phyloP scores from a whole-genome alignment of 2,888 invertebrate species.

The Troilus luridus region DNA sequence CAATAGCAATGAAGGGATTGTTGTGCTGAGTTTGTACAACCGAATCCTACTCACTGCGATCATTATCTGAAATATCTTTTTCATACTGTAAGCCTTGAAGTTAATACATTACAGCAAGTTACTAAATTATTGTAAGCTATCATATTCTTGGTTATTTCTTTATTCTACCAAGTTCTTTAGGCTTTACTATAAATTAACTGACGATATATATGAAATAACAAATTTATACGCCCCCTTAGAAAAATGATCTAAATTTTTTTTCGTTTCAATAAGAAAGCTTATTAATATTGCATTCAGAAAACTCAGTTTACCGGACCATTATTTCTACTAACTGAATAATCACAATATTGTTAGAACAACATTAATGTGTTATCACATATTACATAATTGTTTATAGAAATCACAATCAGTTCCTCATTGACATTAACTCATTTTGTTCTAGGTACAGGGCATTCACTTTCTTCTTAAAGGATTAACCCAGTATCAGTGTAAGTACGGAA shows the following conservation, averaged over 20 bases:
- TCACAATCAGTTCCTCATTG: background rate
- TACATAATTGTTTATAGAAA: background rate
- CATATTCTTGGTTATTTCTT: too few species aligned
- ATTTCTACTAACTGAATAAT: background rate
- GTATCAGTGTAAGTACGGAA: slow-evolving; percentile 5
- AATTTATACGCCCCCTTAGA: too few species aligned
- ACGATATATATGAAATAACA: too few species aligned
- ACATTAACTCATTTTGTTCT: background rate
- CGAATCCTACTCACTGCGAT: background rate
- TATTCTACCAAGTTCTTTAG: too few species aligned
- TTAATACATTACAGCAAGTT: too few species aligned
- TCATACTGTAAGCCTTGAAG: background rate
- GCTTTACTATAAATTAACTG: too few species aligned
- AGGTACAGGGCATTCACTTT: background rate
- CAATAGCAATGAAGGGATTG: background rate
- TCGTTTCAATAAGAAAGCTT: too few species aligned
- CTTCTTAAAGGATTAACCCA: background rate
- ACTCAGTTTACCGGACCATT: too few species aligned
- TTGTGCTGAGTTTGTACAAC: background rate
- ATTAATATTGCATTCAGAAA: too few species aligned
- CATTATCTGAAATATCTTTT: background rate
- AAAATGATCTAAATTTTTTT: too few species aligned
- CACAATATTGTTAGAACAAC: background rate
- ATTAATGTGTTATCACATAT: too few species aligned
- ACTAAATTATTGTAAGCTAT: too few species aligned